Percentiles rank a stretch among this genome's conserved stretches.
Evolutionary conservation across 2,888 invertebrate species (phyloP).

Genomic region (Brenthis hecate): DNA sequence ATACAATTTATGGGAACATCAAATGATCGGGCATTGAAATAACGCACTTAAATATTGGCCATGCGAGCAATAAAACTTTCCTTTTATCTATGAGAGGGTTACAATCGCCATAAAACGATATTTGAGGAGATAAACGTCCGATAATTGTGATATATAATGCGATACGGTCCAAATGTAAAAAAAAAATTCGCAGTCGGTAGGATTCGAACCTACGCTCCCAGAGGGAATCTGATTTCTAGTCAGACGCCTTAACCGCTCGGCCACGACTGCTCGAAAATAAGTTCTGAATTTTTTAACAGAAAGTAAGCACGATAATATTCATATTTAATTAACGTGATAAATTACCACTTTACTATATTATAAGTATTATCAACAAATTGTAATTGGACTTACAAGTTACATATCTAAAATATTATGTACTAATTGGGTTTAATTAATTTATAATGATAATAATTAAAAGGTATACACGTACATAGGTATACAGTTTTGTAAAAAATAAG

Average conservation of each 20-base stretch:
- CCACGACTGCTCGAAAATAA: slow-evolving; percentile 84
- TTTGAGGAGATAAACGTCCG: slow-evolving; percentile 28
- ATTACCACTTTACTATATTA: neutral
- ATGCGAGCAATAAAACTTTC: slow-evolving; percentile 32
- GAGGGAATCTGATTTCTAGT: slow-evolving; percentile 95
- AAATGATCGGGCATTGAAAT: slow-evolving; percentile 34
- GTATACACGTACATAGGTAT: too few relatives aligned
- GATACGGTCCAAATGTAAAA: slow-evolving; percentile 17
- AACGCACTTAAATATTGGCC: slow-evolving; percentile 31
- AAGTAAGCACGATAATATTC: neutral
- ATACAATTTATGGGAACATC: slow-evolving; percentile 33
- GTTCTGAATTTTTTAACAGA: neutral
- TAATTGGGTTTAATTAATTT: too few relatives aligned
- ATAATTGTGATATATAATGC: slow-evolving; percentile 25
- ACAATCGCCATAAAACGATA: slow-evolving; percentile 34
- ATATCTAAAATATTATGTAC: too few relatives aligned
- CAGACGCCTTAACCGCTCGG: slow-evolving; percentile 95
- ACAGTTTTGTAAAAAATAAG: too few relatives aligned
- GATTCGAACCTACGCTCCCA: slow-evolving; percentile 96
- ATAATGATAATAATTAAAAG: too few relatives aligned
- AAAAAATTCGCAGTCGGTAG: slow-evolving; percentile 87
- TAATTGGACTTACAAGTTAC: neutral
- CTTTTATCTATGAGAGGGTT: slow-evolving; percentile 33
- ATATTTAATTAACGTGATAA: neutral
- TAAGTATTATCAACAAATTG: neutral